Evolutionary conservation across 2,113 vertebrate species (phyloP), one percentile per base, ranked within the genome.

Genomic region (Percopsis transmontana): DNA sequence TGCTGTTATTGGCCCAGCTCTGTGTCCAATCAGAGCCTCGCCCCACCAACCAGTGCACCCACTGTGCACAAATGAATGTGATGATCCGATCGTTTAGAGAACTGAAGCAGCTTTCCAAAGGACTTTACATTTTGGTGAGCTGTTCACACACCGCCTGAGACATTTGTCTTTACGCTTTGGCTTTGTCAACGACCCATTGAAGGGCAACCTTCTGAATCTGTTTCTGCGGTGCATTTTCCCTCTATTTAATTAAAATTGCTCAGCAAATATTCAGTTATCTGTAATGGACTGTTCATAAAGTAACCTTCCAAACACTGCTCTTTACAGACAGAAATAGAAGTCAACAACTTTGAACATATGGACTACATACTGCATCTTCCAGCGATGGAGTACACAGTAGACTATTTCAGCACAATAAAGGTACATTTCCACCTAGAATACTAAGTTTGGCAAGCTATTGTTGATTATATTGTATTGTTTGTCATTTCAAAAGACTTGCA

Each of bases 1-100:
- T 90, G 75, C 74, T 91, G 78, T 66, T 89, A 3, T 59, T 88
- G 79, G 76, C 70, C 5, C 80, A 88, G 65, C 61, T 88, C 64
- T 63, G 86, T 0, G 58, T 63, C 70, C 68, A 15, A 0, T 69
- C 82, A 0, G 62, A 67, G 0, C 58, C 70, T 23, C 78, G 1
- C n/a, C 73, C 86, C 47, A 0, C 54, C 52, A 15, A 4, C n/a
- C 2, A 2, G 1, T 15, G 10, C 2, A 2, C 57, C 8, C 52
- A 65, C 20, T 85, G 83, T 11, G 14, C 0, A 1, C 0, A 11
- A 66, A 89, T 1, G 15, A 0, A 0, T 27, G n/a, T 20, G 0
- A 88, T 91, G 68, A 14, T 23, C 19, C 20, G n/a, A 2, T 16
- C 70, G 86, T 0, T 57, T 88, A 66, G 72, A 60, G 0, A 41